phyloP scores from a whole-genome alignment of 2,113 vertebrate genomes.

The Tiliqua scincoides region DNA sequence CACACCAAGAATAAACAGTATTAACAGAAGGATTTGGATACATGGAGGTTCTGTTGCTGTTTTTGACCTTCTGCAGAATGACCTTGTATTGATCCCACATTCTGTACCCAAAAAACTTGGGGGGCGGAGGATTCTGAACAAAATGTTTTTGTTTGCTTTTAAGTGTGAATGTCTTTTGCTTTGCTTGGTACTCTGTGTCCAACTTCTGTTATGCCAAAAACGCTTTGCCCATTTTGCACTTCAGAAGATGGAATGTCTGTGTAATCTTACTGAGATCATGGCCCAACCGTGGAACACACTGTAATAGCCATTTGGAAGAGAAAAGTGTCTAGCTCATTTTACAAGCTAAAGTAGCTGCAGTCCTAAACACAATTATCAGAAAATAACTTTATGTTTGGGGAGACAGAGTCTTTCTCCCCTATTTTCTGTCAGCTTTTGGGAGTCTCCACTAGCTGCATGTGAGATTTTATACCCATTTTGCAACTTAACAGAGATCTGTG shows the following conservation, averaged over 20 bases:
- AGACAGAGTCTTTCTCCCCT: background rate
- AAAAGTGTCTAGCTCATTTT: background rate
- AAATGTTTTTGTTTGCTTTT: background rate
- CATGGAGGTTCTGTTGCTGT: background rate
- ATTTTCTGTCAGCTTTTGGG: background rate
- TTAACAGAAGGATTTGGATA: background rate
- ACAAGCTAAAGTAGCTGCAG: background rate
- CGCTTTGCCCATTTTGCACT: background rate
- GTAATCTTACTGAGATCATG: background rate
- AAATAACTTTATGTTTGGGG: background rate
- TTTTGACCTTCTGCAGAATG: background rate
- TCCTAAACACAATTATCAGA: background rate
- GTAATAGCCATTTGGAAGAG: background rate
- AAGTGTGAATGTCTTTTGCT: background rate
- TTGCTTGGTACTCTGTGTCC: background rate
- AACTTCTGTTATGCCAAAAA: background rate
- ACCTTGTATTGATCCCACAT: background rate
- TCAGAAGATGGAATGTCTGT: background rate
- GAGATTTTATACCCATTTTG: slow-evolving; percentile 19
- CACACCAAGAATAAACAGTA: background rate
- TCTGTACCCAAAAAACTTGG: background rate
- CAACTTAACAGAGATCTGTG: background rate
- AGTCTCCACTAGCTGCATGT: slow-evolving; percentile 7
- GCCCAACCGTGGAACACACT: background rate
- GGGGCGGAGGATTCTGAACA: background rate